A percentile compares a stretch with the other conserved stretches of the same genome.
Evolutionary conservation across 2,888 invertebrate genomes (phyloP).

Genomic region (Monopis laevigella): DNA sequence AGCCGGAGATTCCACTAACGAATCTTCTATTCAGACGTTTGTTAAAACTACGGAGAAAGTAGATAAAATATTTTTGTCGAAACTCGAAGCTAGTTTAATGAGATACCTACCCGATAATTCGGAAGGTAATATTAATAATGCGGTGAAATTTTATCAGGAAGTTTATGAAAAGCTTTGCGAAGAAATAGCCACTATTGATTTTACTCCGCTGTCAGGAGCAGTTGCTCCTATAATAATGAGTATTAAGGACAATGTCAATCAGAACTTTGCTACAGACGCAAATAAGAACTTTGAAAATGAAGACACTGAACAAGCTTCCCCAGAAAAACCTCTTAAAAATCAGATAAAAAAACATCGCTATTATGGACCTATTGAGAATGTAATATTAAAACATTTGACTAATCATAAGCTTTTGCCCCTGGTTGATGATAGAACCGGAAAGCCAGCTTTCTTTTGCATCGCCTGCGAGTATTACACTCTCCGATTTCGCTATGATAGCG

Average conservation of each 20-base stretch:
- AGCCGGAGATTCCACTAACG: constrained; percentile 36
- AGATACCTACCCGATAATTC: constrained; percentile 52
- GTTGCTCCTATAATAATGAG: constrained; percentile 62
- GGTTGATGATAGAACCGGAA: constrained; percentile 55
- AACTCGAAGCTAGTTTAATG: constrained; percentile 39
- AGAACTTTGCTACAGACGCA: constrained; percentile 48
- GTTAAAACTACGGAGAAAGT: constrained; percentile 42
- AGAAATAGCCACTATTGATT: constrained; percentile 41
- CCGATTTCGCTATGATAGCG: constrained; percentile 55
- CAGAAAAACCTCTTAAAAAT: constrained; percentile 43
- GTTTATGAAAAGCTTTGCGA: constrained; percentile 40
- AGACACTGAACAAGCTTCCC: constrained; percentile 35
- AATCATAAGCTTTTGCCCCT: constrained; percentile 49
- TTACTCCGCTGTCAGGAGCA: constrained; percentile 43
- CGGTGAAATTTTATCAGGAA: constrained; percentile 45
- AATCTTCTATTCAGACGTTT: constrained; percentile 34
- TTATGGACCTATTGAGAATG: constrained; percentile 52
- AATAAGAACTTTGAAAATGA: constrained; percentile 55
- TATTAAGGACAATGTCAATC: constrained; percentile 58
- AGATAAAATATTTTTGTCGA: constrained; percentile 38
- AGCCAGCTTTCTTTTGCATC: constrained; percentile 56
- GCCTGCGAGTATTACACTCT: constrained; percentile 58
- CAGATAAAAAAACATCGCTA: constrained; percentile 53
- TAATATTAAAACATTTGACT: constrained; percentile 40
- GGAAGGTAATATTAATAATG: constrained; percentile 47